A percentile compares a stretch with the other conserved stretches of the same genome.
These are phyloP conservation scores for Choristoneura rosaceana DNA, from an alignment of 2,888 invertebrate species.

Conservation along the genomic window DNA sequence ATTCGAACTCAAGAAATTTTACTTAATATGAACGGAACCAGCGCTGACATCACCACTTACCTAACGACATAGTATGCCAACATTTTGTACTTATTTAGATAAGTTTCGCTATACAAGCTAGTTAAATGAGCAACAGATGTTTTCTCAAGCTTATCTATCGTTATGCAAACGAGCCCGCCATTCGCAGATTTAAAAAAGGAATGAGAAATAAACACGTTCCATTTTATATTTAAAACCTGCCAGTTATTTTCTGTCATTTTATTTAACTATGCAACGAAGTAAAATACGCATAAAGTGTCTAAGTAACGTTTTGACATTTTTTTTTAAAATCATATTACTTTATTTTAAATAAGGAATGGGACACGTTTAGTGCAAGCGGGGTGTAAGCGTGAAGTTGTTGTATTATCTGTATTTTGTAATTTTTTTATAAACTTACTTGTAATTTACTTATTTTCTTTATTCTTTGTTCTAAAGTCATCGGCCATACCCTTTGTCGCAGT, in stretches of 20 bases:
- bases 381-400: too few species aligned
- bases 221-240: neutral
- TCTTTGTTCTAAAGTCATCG: too few species aligned
- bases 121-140: slow-evolving; percentile 48
- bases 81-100: slow-evolving; percentile 1
- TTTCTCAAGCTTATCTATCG: slow-evolving; percentile 69
- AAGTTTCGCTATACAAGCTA: slow-evolving; percentile 3
- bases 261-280: neutral
- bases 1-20: neutral
- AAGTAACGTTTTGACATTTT: neutral
- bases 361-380: too few species aligned
- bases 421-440: too few species aligned
- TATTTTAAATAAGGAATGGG: too few species aligned
- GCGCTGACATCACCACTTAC: slow-evolving; percentile 22
- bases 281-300: neutral
- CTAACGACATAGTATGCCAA: slow-evolving; percentile 6
- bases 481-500: too few species aligned
- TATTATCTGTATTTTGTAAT: too few species aligned
- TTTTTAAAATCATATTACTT: neutral
- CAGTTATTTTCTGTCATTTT: neutral
- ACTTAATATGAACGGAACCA: neutral
- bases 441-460: too few species aligned
- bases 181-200: slow-evolving; percentile 62
- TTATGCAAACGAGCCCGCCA: slow-evolving; percentile 57
- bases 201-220: slow-evolving; percentile 43